phyloP scores from a whole-genome alignment of 2,888 invertebrate genomes.

The Caradrina kadenii region DNA sequence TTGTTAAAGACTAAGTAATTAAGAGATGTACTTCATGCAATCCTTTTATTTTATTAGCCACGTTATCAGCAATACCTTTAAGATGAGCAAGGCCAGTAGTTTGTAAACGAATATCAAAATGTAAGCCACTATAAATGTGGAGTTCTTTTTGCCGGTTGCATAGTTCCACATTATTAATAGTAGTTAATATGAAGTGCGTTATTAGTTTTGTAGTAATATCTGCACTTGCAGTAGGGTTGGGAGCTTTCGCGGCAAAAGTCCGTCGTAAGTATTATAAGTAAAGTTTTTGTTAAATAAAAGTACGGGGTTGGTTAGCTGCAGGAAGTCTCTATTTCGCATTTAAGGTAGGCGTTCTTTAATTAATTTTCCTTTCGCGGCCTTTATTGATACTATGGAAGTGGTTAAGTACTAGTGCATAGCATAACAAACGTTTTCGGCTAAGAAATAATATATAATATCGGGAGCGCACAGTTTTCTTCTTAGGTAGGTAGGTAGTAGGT shows the following conservation, averaged over 20 bases:
- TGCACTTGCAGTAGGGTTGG: constrained; percentile 20
- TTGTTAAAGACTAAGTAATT: constrained; percentile 25
- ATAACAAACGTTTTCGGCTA: no score
- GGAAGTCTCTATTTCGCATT: no score
- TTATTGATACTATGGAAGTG: no score
- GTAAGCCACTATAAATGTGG: constrained; percentile 47
- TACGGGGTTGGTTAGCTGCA: no score
- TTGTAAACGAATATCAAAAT: constrained; percentile 39
- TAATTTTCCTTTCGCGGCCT: no score
- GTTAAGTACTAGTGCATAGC: no score
- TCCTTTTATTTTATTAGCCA: constrained; percentile 45
- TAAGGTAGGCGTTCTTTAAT: no score
- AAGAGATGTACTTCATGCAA: constrained; percentile 34
- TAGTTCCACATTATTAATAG: constrained; percentile 35
- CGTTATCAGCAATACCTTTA: constrained; percentile 48
- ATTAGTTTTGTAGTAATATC: constrained; percentile 33
- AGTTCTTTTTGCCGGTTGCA: constrained; percentile 15
- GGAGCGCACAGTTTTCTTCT: no score
- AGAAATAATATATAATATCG: no score
- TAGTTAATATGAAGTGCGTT: constrained; percentile 41
- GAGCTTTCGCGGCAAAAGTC: constrained; percentile 44
- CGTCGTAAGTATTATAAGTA: constrained; percentile 55
- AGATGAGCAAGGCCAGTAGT: constrained; percentile 49
- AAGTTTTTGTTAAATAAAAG: not conserved
- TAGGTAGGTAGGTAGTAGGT: no score